Evolutionary conservation across 2,113 vertebrate species (phyloP).

Genomic region (Gavialis gangeticus): DNA sequence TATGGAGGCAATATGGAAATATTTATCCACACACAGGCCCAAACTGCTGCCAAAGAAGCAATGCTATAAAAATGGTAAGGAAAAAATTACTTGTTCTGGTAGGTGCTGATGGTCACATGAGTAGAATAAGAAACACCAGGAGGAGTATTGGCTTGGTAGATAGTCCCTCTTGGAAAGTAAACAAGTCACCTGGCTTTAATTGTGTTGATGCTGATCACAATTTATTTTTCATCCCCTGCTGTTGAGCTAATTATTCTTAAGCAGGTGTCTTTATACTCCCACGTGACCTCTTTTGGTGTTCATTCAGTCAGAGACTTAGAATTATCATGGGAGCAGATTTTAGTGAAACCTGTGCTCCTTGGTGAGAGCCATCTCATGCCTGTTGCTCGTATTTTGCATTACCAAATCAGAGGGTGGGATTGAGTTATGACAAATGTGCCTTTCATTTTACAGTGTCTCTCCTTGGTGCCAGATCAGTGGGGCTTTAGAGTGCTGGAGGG

Average conservation of each 20-base stretch:
- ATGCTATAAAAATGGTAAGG: too few relatives aligned
- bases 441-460: background rate
- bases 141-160: too few relatives aligned
- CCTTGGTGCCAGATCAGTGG: background rate
- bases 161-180: too few relatives aligned
- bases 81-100: too few relatives aligned
- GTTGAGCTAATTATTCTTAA: conserved; percentile 51
- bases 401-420: conserved; percentile 56
- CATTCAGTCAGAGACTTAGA: conserved; percentile 17
- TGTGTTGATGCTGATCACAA: background rate
- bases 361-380: background rate
- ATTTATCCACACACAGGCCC: too few relatives aligned
- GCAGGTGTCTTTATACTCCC: conserved; percentile 58
- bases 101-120: too few relatives aligned
- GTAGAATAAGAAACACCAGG: too few relatives aligned
- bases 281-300: conserved; percentile 10
- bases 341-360: conserved; percentile 39
- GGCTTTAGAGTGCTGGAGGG: background rate
- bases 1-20: too few relatives aligned
- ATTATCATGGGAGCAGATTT: background rate
- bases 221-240: background rate
- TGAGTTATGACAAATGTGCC: conserved; percentile 19
- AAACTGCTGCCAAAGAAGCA: too few relatives aligned
- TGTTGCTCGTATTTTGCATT: conserved; percentile 43
- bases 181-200: too few relatives aligned